Conservation (phyloP, 1,140 invertebrate species). For the Berghia stephanieae region DNA sequence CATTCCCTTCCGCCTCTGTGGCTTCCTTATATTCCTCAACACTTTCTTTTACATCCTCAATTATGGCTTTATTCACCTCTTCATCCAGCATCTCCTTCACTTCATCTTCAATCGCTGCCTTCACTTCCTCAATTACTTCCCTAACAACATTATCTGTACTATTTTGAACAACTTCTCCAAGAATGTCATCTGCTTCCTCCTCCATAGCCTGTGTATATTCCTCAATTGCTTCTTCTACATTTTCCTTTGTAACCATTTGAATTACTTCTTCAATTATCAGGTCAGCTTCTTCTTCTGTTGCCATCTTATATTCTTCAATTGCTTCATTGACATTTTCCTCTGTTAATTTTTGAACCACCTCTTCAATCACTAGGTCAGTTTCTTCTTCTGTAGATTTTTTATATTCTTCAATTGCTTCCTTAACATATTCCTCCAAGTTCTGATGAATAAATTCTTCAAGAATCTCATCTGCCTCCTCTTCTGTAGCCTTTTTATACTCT, state of each 20-base stretch:
- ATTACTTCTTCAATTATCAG: too few relatives aligned
- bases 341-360: background rate
- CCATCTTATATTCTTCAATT: too few relatives aligned
- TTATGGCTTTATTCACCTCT: background rate
- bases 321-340: slow-evolving; percentile 14
- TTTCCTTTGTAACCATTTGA: too few relatives aligned
- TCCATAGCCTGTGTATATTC: slow-evolving; percentile 18
- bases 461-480: slow-evolving; percentile 1
- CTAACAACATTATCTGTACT: background rate
- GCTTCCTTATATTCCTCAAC: slow-evolving; percentile 13
- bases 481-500: background rate
- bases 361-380: slow-evolving; percentile 17
- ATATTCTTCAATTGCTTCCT: background rate
- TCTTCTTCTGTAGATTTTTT: slow-evolving; percentile 4
- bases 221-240: background rate
- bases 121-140: too few relatives aligned
- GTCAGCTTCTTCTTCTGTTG: too few relatives aligned
- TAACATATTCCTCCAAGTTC: background rate
- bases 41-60: background rate
- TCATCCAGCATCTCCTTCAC: slow-evolving; percentile 10
- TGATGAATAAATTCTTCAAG: background rate
- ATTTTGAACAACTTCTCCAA: too few relatives aligned
- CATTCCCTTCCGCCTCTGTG: background rate
- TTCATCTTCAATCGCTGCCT: background rate
- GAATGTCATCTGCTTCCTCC: too few relatives aligned